phyloP scores from a whole-genome alignment of 2,113 vertebrate genomes.

The Cairina moschata region DNA sequence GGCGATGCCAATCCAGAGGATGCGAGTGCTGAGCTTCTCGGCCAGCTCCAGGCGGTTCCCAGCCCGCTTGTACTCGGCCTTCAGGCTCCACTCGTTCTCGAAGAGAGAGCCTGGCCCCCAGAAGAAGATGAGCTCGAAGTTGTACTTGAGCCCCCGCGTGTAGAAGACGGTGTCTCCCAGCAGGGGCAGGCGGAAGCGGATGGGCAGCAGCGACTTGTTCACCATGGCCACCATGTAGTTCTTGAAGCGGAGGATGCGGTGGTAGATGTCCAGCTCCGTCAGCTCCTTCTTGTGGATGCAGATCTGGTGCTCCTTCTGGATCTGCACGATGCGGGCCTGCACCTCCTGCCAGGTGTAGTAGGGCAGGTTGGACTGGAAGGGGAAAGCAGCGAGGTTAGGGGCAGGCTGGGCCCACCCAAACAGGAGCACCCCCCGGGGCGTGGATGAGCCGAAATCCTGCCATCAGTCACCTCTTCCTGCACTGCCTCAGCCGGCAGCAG shows the following conservation, averaged over 20 bases:
- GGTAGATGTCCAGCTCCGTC: conserved; percentile 94
- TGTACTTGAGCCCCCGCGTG: conserved; percentile 97
- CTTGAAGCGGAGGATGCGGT: conserved; percentile 97
- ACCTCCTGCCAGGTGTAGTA: conserved; percentile 98
- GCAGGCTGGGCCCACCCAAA: background rate
- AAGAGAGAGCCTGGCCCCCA: conserved; percentile 96
- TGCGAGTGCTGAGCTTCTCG: conserved; percentile 91
- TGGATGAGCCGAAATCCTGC: background rate
- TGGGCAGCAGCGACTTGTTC: conserved; percentile 95
- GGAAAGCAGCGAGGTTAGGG: background rate
- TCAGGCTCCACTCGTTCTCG: conserved; percentile 97
- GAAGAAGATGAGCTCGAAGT: conserved; percentile 98
- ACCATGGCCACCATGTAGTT: conserved; percentile 99
- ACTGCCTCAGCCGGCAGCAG: background rate
- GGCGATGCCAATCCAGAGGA: conserved; percentile 96
- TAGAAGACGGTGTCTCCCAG: conserved; percentile 91
- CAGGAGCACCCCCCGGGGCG: fast-evolving
- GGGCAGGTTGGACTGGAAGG: conserved; percentile 87
- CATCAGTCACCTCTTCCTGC: background rate
- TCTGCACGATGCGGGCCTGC: conserved; percentile 94
- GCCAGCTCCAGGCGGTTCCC: conserved; percentile 93
- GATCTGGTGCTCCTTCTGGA: conserved; percentile 99
- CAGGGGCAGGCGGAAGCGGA: conserved; percentile 88
- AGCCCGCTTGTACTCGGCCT: conserved; percentile 92
- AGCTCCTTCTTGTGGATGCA: conserved; percentile 98